These are phyloP conservation scores for Phytoseiulus persimilis DNA, from an alignment of 2,888 invertebrate species.

Conservation along the genomic window DNA sequence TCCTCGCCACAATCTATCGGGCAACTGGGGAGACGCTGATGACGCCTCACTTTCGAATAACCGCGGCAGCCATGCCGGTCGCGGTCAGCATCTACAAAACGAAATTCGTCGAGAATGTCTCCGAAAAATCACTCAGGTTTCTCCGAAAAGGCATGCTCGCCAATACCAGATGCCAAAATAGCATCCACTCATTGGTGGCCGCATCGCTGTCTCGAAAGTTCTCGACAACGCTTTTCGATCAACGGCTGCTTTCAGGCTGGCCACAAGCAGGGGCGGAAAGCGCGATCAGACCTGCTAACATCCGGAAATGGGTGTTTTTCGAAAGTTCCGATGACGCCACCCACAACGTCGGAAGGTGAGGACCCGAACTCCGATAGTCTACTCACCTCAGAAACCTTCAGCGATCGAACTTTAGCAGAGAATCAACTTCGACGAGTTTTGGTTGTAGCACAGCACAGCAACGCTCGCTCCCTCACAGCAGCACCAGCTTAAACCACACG, in stretches of 20 bases:
- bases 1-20: background rate
- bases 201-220: background rate
- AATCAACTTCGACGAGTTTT: background rate
- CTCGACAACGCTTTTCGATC: background rate
- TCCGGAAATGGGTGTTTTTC: background rate
- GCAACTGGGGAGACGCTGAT: too few species aligned
- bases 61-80: background rate
- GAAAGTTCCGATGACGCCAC: background rate
- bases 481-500: background rate
- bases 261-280: background rate
- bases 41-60: background rate
- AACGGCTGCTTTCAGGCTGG: background rate
- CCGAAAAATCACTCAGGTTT: background rate
- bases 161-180: too few species aligned
- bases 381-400: background rate
- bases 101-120: background rate
- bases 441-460: background rate
- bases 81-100: background rate
- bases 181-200: too few species aligned
- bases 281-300: background rate
- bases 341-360: background rate
- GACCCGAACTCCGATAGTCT: background rate
- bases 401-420: background rate
- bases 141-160: too few species aligned
- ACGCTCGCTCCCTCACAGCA: background rate